phyloP scores from a whole-genome alignment of 2,113 vertebrate genomes.

The Colius striatus region DNA sequence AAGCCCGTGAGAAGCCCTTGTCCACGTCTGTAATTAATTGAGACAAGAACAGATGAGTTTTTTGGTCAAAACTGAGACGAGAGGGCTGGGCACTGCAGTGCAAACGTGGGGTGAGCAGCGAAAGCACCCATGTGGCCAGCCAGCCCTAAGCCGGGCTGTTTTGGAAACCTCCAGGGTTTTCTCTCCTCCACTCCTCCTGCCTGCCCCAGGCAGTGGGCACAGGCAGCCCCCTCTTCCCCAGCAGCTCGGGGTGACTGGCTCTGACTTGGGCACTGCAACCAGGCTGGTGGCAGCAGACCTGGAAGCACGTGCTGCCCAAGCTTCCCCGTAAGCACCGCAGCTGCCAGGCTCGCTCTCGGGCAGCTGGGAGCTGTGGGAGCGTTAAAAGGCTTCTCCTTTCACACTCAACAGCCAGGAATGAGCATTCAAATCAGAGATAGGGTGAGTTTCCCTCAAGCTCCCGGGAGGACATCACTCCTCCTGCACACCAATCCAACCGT shows the following conservation, averaged over 20 bases:
- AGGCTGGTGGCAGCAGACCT: neutral
- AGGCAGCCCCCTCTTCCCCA: neutral
- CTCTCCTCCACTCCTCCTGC: neutral
- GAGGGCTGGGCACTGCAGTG: neutral
- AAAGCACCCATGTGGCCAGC: rapidly evolving
- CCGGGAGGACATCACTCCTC: neutral
- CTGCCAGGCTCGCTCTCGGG: neutral
- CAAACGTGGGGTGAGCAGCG: neutral
- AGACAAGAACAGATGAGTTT: neutral
- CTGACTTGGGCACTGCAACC: neutral
- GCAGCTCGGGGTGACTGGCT: rapidly evolving
- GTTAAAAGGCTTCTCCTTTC: neutral
- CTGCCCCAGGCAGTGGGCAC: neutral
- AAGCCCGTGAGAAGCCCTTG: neutral
- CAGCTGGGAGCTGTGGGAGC: neutral
- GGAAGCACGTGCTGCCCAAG: neutral
- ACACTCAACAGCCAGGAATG: neutral
- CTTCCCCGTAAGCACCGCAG: neutral
- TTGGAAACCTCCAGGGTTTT: neutral
- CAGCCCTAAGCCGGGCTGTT: neutral
- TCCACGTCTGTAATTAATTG: rapidly evolving
- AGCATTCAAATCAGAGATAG: neutral
- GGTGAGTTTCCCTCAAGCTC: neutral
- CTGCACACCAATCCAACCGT: neutral
- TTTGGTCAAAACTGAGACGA: neutral